A percentile compares a stretch with the other conserved stretches of the same genome.
These are phyloP conservation scores for Siphonodentalium dalli DNA, from an alignment of 2,888 invertebrate species.

Conservation along the genomic window DNA sequence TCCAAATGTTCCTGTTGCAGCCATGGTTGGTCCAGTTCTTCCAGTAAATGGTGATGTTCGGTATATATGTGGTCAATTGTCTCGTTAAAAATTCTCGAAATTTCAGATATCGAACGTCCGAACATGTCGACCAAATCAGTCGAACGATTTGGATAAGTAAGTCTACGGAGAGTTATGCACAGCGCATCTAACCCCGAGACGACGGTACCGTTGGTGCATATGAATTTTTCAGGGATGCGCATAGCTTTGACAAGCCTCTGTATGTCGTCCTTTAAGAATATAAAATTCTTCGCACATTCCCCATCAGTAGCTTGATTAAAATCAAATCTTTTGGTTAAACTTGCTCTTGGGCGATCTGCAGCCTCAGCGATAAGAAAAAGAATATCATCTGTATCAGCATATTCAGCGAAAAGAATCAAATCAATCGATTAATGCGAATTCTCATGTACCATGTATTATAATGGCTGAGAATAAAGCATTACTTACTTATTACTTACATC, in stretches of 20 bases:
- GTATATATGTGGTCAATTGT: not conserved
- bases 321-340: too few species aligned
- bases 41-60: not conserved
- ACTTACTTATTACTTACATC: too few species aligned
- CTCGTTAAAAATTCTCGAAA: not conserved
- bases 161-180: not conserved
- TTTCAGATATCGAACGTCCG: not conserved
- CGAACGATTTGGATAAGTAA: not conserved
- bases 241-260: not conserved
- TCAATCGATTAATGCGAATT: too few species aligned
- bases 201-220: slow-evolving; percentile 2
- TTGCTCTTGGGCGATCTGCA: too few species aligned
- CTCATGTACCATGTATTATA: too few species aligned
- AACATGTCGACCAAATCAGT: not conserved
- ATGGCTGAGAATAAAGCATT: too few species aligned
- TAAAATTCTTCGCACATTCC: slow-evolving; percentile 2
- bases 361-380: too few species aligned
- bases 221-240: not conserved
- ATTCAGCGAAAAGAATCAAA: too few species aligned
- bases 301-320: too few species aligned
- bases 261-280: slow-evolving; percentile 1
- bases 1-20: not conserved
- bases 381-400: too few species aligned
- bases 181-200: not conserved
- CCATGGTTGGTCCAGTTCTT: not conserved